Percentiles rank a stretch among this genome's conserved stretches.
Evolutionary conservation across 30 jellyfish, hydroid and myxozoan species (phyloP).

Genomic region (Morbakka virulenta): DNA sequence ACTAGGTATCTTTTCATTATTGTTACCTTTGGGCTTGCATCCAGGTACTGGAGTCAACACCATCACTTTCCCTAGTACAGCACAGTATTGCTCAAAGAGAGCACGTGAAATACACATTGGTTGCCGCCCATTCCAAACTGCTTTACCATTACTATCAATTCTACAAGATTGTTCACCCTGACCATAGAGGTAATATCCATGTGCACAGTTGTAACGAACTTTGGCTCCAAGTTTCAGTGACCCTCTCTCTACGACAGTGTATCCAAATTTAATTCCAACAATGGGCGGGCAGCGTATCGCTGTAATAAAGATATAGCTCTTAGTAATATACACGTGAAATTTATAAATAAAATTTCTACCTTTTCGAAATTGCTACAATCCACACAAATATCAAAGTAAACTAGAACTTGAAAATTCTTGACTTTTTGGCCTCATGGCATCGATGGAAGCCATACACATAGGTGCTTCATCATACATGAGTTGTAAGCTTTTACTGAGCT

Average conservation of each 20-base stretch:
- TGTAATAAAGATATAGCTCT: too few species aligned
- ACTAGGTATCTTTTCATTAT: too few species aligned
- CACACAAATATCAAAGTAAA: too few species aligned
- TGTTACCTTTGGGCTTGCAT: slow-evolving; percentile 44
- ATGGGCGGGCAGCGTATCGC: slow-evolving; percentile 33
- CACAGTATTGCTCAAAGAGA: slow-evolving; percentile 44
- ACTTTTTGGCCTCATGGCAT: too few species aligned
- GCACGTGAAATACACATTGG: slow-evolving; percentile 42
- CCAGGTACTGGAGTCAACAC: slow-evolving; percentile 30
- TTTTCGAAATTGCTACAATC: too few species aligned
- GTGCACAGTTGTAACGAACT: slow-evolving; percentile 10
- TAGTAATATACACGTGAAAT: too few species aligned
- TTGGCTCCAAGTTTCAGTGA: slow-evolving; percentile 5
- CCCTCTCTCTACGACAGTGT: slow-evolving; percentile 3
- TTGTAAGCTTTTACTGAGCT: too few species aligned
- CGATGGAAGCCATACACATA: too few species aligned
- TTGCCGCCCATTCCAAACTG: slow-evolving; percentile 36
- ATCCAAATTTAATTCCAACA: slow-evolving; percentile 36
- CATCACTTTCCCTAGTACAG: slow-evolving; percentile 32
- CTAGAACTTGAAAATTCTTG: too few species aligned
- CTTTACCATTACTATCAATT: slow-evolving; percentile 36
- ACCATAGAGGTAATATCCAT: slow-evolving; percentile 52
- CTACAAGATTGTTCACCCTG: slow-evolving; percentile 26
- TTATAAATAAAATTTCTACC: too few species aligned
- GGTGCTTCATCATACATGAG: too few species aligned